phyloP scores from a whole-genome alignment of 1,140 invertebrate species.

The Aphaenogaster floridana region DNA sequence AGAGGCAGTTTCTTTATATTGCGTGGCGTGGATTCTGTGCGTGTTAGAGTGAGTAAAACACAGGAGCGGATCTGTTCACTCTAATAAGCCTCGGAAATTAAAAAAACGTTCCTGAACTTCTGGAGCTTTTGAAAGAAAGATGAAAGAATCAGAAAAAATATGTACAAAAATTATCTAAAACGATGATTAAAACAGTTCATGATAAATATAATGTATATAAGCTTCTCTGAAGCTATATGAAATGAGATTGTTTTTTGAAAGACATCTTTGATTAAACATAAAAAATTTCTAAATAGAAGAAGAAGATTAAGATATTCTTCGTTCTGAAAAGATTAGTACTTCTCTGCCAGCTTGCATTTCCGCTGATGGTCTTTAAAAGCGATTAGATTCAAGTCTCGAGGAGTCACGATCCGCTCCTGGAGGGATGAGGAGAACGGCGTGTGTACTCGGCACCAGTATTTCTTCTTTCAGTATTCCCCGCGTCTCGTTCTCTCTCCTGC shows the following conservation, averaged over 20 bases:
- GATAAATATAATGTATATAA: not conserved
- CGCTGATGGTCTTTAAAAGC: not conserved
- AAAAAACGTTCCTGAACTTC: not conserved
- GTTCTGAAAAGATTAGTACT: not conserved
- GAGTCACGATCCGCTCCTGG: conserved; percentile 27
- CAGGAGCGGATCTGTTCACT: not conserved
- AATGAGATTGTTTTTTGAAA: not conserved
- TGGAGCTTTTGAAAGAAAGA: not conserved
- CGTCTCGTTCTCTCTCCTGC: conserved; percentile 32
- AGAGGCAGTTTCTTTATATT: conserved; percentile 43
- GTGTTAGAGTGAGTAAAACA: not conserved
- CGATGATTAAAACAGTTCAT: not conserved
- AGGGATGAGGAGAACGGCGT: conserved; percentile 14
- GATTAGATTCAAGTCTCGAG: conserved; percentile 18
- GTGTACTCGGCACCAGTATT: conserved; percentile 65
- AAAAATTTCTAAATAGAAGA: not conserved
- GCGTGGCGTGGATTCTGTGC: not conserved
- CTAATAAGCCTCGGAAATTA: not conserved
- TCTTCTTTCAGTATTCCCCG: conserved; percentile 53
- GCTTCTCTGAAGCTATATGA: not conserved
- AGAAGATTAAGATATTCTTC: not conserved
- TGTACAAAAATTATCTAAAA: not conserved
- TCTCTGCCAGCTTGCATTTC: not conserved
- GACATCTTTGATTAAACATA: not conserved
- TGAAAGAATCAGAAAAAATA: not conserved